phyloP scores from a whole-genome alignment of 2,113 vertebrate species.

The Xiphophorus couchianus region DNA sequence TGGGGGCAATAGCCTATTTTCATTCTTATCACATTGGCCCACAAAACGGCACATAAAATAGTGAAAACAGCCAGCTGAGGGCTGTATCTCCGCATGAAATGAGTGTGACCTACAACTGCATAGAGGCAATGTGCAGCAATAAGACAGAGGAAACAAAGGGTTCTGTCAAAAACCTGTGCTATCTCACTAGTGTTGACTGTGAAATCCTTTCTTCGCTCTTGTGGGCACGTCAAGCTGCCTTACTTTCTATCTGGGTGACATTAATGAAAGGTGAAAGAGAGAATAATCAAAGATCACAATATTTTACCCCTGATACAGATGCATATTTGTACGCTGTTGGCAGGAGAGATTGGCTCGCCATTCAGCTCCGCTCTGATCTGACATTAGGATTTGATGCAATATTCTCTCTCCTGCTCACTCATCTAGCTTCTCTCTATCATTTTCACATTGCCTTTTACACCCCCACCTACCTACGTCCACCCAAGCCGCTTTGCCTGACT shows the following conservation, averaged over 20 bases:
- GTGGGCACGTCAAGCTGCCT: conserved; percentile 48
- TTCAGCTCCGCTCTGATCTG: conserved; percentile 65
- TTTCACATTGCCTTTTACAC: conserved; percentile 16
- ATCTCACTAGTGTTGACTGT: conserved; percentile 47
- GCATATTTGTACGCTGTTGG: conserved; percentile 48
- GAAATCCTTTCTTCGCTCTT: conserved; percentile 41
- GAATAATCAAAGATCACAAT: conserved; percentile 79
- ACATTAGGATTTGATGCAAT: conserved; percentile 68
- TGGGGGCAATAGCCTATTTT: conserved; percentile 57
- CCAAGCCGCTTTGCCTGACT: conserved; percentile 49
- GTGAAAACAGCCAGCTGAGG: conserved; percentile 25
- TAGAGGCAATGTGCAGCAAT: conserved; percentile 40
- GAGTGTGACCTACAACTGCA: conserved; percentile 64
- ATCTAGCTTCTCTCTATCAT: conserved; percentile 49
- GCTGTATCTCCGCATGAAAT: conserved; percentile 39
- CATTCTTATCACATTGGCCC: conserved; percentile 47
- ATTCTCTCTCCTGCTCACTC: conserved; percentile 59
- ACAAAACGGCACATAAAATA: conserved; percentile 52
- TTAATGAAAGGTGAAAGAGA: conserved; percentile 76
- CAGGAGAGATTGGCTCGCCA: conserved; percentile 41
- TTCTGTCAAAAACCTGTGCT: conserved; percentile 54
- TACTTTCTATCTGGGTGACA: conserved; percentile 65
- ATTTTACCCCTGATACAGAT: conserved; percentile 69
- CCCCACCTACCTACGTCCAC: conserved; percentile 52
- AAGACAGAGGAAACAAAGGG: conserved; percentile 61